Percentiles rank a stretch among this genome's conserved stretches.
These are phyloP conservation scores for Vollenhovia emeryi DNA, from an alignment of 1,140 invertebrate species.

Conservation along the genomic window DNA sequence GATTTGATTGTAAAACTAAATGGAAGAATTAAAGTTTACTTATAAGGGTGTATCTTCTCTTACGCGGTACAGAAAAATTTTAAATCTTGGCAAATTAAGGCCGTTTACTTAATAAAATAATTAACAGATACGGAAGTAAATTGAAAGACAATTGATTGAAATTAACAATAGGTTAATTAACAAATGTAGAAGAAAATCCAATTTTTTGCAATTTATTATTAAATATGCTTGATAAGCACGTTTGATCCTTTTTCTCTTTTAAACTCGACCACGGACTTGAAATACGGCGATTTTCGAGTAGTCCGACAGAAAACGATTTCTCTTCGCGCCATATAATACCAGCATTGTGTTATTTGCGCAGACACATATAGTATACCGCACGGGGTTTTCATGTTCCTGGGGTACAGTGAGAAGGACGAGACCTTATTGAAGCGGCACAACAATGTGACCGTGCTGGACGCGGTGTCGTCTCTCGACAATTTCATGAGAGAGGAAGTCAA, in stretches of 20 bases:
- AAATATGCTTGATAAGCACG: neutral
- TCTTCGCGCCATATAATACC: conserved; percentile 2
- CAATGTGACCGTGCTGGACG: conserved; percentile 92
- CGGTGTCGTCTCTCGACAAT: conserved; percentile 91
- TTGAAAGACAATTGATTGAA: neutral
- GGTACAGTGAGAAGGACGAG: conserved; percentile 95
- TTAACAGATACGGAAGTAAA: neutral
- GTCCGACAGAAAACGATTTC: neutral
- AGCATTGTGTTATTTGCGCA: conserved; percentile 76
- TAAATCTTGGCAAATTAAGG: neutral
- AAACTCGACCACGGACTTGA: neutral
- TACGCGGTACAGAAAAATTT: neutral
- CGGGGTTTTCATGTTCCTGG: conserved; percentile 94
- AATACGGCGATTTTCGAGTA: neutral
- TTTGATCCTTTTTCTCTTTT: neutral
- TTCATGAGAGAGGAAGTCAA: conserved; percentile 90
- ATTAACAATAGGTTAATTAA: neutral
- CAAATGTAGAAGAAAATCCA: neutral
- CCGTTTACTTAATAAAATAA: too few species aligned
- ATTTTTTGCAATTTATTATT: neutral
- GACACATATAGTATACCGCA: conserved; percentile 92
- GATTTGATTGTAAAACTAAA: neutral
- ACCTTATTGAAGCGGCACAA: conserved; percentile 92
- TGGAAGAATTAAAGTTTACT: neutral
- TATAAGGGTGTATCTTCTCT: neutral